Evolutionary conservation across 2,797 vertebrate genomes (phyloP).

Genomic region (Paedocypris micromegethes): DNA sequence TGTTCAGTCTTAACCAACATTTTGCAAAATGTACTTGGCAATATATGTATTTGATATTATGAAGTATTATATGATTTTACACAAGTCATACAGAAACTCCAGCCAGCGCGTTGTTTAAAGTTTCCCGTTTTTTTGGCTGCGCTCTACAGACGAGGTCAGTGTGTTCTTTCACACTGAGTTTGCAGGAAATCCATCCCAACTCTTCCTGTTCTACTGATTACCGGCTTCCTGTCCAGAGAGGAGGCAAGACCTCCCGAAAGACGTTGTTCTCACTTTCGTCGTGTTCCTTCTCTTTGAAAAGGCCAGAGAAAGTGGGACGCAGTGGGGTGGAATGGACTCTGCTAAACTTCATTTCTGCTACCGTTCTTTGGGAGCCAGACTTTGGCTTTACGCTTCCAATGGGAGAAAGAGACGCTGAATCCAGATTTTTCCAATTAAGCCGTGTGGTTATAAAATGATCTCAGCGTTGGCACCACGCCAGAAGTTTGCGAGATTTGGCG

Average conservation of each 20-base stretch:
- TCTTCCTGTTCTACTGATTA: conserved; percentile 76
- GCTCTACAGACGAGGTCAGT: conserved; percentile 50
- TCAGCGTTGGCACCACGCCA: conserved; percentile 81
- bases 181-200: conserved; percentile 72
- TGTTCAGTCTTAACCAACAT: too few relatives aligned
- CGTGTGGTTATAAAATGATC: conserved; percentile 74
- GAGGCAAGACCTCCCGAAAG: conserved; percentile 56
- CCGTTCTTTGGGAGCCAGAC: conserved; percentile 35
- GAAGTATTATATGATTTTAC: neutral
- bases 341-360: conserved; percentile 16
- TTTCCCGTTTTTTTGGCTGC: conserved; percentile 40
- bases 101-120: conserved; percentile 10
- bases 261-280: conserved; percentile 8
- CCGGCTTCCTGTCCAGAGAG: conserved; percentile 74
- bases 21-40: too few relatives aligned
- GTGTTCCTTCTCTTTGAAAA: conserved; percentile 6
- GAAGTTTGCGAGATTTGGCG: conserved; percentile 70
- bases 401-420: conserved; percentile 45
- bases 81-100: neutral
- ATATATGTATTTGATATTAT: too few relatives aligned
- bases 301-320: conserved; percentile 18
- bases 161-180: conserved; percentile 64
- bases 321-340: conserved; percentile 15
- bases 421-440: conserved; percentile 82
- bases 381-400: conserved; percentile 28